phyloP scores from a whole-genome alignment of 2,888 invertebrate species.

The Drosophila flavopinicola region DNA sequence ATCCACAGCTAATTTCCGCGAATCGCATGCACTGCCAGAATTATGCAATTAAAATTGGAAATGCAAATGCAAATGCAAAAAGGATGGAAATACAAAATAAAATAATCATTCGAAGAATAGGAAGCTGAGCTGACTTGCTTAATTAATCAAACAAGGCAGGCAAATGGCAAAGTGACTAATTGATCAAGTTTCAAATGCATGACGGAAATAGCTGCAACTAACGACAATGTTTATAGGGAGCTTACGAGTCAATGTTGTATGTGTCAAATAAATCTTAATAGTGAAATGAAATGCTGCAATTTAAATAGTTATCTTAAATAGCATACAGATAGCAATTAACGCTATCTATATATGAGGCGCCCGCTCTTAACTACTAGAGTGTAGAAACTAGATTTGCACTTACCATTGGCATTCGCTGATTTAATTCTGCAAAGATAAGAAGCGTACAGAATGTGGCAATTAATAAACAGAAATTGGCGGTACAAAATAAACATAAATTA shows the following conservation, averaged over 20 bases:
- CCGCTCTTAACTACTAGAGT: no score
- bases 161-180: slow-evolving; percentile 15
- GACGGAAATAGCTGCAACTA: slow-evolving; percentile 23
- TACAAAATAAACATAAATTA: slow-evolving; percentile 55
- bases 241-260: slow-evolving; percentile 9
- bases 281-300: slow-evolving; percentile 6
- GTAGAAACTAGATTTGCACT: slow-evolving; percentile 61
- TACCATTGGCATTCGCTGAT: slow-evolving; percentile 85
- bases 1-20: slow-evolving; percentile 38
- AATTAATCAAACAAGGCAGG: slow-evolving; percentile 57
- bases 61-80: slow-evolving; percentile 42
- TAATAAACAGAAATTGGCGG: slow-evolving; percentile 54
- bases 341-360: neutral
- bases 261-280: slow-evolving; percentile 1
- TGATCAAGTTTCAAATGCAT: slow-evolving; percentile 24
- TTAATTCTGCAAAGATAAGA: slow-evolving; percentile 84
- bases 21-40: slow-evolving; percentile 70
- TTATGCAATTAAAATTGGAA: slow-evolving; percentile 78
- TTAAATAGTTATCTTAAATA: slow-evolving; percentile 40
- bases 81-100: no score
- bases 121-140: slow-evolving; percentile 35
- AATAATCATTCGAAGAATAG: slow-evolving; percentile 23
- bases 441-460: slow-evolving; percentile 53
- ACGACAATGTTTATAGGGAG: slow-evolving; percentile 1
- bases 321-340: slow-evolving; percentile 19